Percentiles rank a stretch among this genome's conserved stretches.
Conservation (phyloP, 2,797 vertebrate genomes). For the Enoplosus armatus region DNA sequence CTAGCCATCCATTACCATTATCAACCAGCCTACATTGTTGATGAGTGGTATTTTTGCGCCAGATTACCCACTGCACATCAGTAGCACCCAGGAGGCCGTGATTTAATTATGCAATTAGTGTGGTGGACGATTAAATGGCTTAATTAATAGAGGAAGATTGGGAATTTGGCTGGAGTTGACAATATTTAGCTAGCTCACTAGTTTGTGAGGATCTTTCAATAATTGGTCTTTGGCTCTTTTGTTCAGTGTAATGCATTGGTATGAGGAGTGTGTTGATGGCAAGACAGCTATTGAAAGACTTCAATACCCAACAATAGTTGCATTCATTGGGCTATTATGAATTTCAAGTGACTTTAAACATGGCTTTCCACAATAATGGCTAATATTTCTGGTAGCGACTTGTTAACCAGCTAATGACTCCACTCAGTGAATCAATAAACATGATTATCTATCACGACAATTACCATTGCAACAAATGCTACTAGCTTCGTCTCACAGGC, state of each 20-base stretch:
- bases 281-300: conserved; percentile 72
- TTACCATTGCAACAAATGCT: conserved; percentile 36
- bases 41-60: conserved; percentile 80
- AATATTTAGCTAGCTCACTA: conserved; percentile 80
- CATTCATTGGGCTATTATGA: conserved; percentile 73
- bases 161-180: conserved; percentile 82
- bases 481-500: conserved; percentile 39
- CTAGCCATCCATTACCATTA: conserved; percentile 78
- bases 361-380: conserved; percentile 60
- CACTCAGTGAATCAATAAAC: conserved; percentile 73
- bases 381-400: conserved; percentile 61
- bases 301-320: conserved; percentile 64
- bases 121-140: conserved; percentile 86
- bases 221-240: conserved; percentile 83
- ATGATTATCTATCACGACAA: conserved; percentile 60
- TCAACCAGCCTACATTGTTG: conserved; percentile 82
- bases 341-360: conserved; percentile 73
- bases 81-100: conserved; percentile 83
- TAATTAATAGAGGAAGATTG: conserved; percentile 87
- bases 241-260: conserved; percentile 76
- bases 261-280: conserved; percentile 74
- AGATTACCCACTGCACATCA: conserved; percentile 83
- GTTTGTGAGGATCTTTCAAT: conserved; percentile 80
- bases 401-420: conserved; percentile 72
- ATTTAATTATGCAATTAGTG: conserved; percentile 89